A percentile compares a stretch with the other conserved stretches of the same genome.
Evolutionary conservation across 2,797 vertebrate species (phyloP).

Genomic region (Morus bassanus): DNA sequence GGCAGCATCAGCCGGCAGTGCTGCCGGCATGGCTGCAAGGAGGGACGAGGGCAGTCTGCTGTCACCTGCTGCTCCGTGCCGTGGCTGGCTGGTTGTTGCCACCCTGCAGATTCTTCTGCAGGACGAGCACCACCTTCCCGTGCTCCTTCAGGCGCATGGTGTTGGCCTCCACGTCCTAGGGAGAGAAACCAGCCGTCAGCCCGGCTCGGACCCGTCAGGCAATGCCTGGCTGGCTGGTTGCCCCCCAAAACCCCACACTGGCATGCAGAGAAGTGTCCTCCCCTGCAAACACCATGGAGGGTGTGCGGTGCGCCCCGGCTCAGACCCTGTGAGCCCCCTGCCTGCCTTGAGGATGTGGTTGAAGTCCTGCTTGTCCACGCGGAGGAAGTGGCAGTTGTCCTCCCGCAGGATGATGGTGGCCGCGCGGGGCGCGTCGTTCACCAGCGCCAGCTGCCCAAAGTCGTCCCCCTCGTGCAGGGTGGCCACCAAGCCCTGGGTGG

Average conservation of each 20-base stretch:
- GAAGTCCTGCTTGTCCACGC: constrained; percentile 95
- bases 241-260: neutral
- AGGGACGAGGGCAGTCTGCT: neutral
- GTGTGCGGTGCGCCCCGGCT: accelerated
- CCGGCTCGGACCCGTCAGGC: neutral
- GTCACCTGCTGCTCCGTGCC: constrained; percentile 72
- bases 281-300: accelerated
- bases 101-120: constrained; percentile 84
- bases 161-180: constrained; percentile 93
- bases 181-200: neutral
- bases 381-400: constrained; percentile 93
- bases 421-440: constrained; percentile 91
- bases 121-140: constrained; percentile 89
- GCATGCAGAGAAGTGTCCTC: accelerated
- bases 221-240: neutral
- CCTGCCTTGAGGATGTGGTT: constrained; percentile 92
- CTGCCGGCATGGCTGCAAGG: neutral
- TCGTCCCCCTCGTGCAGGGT: constrained; percentile 93
- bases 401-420: constrained; percentile 94
- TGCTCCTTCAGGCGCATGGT: constrained; percentile 96
- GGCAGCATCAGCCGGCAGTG: neutral
- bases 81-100: constrained; percentile 71
- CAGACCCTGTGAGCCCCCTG: accelerated
- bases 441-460: constrained; percentile 92
- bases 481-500: constrained; percentile 86